A percentile compares a stretch with the other conserved stretches of the same genome.
phyloP scores from a whole-genome alignment of 2,113 vertebrate genomes.

The Rhea americana region DNA sequence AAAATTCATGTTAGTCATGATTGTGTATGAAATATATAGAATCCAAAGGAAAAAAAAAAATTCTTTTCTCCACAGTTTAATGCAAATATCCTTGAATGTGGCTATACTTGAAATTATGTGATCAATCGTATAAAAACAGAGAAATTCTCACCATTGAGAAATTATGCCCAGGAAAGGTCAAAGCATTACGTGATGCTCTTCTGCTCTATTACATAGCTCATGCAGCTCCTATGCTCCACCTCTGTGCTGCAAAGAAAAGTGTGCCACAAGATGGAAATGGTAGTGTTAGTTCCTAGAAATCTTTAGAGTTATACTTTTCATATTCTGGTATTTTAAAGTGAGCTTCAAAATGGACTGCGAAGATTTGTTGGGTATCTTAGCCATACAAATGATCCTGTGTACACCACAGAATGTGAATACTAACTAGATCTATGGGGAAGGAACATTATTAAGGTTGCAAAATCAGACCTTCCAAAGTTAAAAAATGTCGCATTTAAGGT shows the following conservation, averaged over 20 bases:
- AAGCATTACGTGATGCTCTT: neutral
- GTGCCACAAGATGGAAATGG: neutral
- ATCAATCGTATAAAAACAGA: neutral
- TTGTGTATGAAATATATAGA: neutral
- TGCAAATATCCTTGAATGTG: neutral
- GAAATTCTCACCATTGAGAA: neutral
- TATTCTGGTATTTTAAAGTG: neutral
- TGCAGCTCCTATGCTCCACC: neutral
- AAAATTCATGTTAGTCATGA: neutral
- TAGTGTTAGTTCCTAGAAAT: neutral
- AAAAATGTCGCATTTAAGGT: neutral
- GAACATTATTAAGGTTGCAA: neutral
- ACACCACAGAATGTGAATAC: rapidly evolving
- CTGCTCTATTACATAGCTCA: neutral
- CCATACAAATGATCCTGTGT: neutral
- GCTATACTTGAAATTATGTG: neutral
- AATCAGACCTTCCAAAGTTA: neutral
- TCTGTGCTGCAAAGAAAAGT: neutral
- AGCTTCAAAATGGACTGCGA: neutral
- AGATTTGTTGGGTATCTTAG: neutral
- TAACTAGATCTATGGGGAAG: neutral
- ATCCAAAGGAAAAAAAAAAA: neutral
- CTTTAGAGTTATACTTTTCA: neutral
- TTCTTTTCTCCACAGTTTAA: neutral
- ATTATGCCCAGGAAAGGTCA: neutral